Evolutionary conservation across 2,888 invertebrate genomes (phyloP), one percentile per base, ranked within the genome.

Genomic region (Argyra leucocephala): DNA sequence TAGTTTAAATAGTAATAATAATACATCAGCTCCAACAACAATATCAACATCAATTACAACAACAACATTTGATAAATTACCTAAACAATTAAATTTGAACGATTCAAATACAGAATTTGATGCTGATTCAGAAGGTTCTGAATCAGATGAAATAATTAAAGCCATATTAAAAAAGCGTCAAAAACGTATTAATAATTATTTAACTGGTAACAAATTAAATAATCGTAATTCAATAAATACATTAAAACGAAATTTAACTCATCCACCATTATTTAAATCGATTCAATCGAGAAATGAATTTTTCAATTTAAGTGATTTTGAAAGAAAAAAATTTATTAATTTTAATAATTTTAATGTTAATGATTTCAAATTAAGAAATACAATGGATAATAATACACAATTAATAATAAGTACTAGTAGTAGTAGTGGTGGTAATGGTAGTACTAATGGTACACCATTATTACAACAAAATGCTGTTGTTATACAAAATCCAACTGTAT

Each of bases 81-180:
- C 68, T 57, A 67, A 57, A 63, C 12, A 37, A n/a, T 62, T 37
- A 22, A 4, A 31, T 22, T 69, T 72, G 36, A 68, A 72, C 21
- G 72, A 75, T 15, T 75, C 75, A 2, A 70, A 76, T 37, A 78
- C 76, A 65, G 84, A 84, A 70, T 85, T 84, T 73, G 85, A 85
- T 71, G 85, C 85, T 36, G 85, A 85, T 73, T 84, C 84, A 62
- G 85, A 85, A 72, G 80, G 79, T 70, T 80, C 80, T 70, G 81
- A 84, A 68, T 74, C 75, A 66, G 80, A 83, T 80, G 71, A 82
- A 77, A 71, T 72, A 65, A 73, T 23, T 15, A 23, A 5, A n/a
- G 15, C 22, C 3, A 23, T 15, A 59, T 18, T 23, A 5, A 59
- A 24, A 59, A 15, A 59, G 15, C 59, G 59, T 59, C 59, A 59